Percentiles rank a stretch among this genome's conserved stretches.
phyloP scores from a whole-genome alignment of 1,140 invertebrate species.

The Ceratoteleas bidentatus region DNA sequence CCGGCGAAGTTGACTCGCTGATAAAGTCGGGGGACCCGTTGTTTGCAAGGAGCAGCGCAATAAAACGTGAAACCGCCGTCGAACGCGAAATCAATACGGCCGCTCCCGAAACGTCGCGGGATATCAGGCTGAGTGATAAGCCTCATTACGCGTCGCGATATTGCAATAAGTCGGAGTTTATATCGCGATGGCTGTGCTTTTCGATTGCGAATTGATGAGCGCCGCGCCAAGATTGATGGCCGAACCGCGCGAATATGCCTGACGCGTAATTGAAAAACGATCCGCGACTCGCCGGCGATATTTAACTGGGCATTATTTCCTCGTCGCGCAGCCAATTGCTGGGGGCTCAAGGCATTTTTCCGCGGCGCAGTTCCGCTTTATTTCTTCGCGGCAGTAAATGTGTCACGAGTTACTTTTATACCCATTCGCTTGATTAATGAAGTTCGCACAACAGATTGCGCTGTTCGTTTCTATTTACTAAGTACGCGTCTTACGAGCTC shows the following conservation, averaged over 20 bases:
- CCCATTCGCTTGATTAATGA: constrained; percentile 35
- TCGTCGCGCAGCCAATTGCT: neutral
- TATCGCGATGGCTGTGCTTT: constrained; percentile 1
- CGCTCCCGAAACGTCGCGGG: constrained; percentile 23
- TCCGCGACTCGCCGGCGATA: constrained; percentile 7
- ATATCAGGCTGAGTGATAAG: constrained; percentile 52
- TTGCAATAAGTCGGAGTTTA: constrained; percentile 41
- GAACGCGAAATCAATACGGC: constrained; percentile 45
- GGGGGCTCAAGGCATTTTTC: constrained; percentile 9
- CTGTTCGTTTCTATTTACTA: constrained; percentile 25
- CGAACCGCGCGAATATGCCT: constrained; percentile 16
- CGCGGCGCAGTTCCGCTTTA: constrained; percentile 16
- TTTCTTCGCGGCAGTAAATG: constrained; percentile 36
- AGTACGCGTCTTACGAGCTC: constrained; percentile 7
- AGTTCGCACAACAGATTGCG: constrained; percentile 5
- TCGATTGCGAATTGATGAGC: constrained; percentile 26
- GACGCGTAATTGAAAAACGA: constrained; percentile 41
- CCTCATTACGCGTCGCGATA: constrained; percentile 47
- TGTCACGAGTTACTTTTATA: constrained; percentile 39
- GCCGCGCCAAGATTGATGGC: constrained; percentile 29
- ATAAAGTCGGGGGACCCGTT: constrained; percentile 53
- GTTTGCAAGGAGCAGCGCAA: constrained; percentile 51
- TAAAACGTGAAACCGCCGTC: constrained; percentile 53
- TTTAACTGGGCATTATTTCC: constrained; percentile 31
- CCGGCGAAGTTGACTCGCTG: constrained; percentile 38